Percentiles rank a stretch among this genome's conserved stretches.
Evolutionary conservation across 2,888 invertebrate species (phyloP).

Genomic region (Sesamia inferens): DNA sequence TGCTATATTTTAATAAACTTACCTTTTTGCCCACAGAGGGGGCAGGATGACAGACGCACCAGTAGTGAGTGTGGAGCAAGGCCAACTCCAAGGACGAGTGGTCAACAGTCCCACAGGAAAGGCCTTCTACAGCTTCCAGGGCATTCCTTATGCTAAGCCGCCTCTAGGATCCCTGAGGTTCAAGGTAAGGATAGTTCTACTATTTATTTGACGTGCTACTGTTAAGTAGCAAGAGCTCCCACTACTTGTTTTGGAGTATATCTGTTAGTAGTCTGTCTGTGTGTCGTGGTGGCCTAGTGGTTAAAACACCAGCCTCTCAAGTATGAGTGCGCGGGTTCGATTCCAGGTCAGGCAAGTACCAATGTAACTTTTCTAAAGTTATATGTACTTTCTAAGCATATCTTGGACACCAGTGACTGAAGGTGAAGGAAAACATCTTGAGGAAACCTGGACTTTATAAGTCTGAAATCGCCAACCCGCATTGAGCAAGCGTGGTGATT

Average conservation of each 20-base stretch:
- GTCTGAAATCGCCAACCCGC: no score
- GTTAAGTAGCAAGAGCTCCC: background rate
- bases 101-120: constrained; percentile 79
- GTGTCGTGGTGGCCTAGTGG: no score
- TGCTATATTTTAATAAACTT: background rate
- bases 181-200: constrained; percentile 71
- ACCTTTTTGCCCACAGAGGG: constrained; percentile 74
- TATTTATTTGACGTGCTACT: background rate
- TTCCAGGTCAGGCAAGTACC: no score
- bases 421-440: no score
- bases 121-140: constrained; percentile 85
- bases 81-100: constrained; percentile 80
- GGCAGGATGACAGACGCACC: constrained; percentile 87
- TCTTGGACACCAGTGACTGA: no score
- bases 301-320: no score
- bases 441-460: no score
- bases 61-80: constrained; percentile 82
- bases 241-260: background rate
- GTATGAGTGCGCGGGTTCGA: no score
- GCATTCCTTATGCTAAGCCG: constrained; percentile 86
- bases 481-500: no score
- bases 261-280: no score
- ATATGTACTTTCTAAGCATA: no score
- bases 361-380: no score
- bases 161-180: constrained; percentile 85